Evolutionary conservation across 2,113 vertebrate species (phyloP), one percentile per base, ranked within the genome.

Genomic region (Cettia cetti): DNA sequence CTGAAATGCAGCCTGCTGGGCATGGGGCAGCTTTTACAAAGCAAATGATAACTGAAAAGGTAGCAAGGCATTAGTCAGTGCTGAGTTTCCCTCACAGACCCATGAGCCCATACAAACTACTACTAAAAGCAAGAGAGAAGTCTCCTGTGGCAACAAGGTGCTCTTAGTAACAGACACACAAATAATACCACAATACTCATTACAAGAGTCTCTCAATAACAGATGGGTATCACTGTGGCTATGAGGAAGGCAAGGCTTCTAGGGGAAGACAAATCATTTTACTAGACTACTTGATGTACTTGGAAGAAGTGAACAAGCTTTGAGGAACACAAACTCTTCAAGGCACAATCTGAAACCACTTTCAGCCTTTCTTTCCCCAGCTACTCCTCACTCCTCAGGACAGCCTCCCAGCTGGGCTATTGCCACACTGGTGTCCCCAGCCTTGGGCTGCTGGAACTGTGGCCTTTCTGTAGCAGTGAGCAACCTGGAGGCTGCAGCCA

Each of bases 401-500:
- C n/a, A 69, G 35, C 21, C 23, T 85, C 52, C 37, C 27, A 59
- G 17, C 39, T n/a, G 54, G 16, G 56, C 18, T 54, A 8, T 15
- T 24, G 50, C 30, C 65, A 82, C 2, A 1, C 11, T 8, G 0
- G 1, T 23, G 20, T 52, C 22, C 47, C 42, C 1, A 6, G 27
- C n/a, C 3, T 0, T 39, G 21, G 44, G 50, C 54, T n/a, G 39
- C 54, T 69, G 39, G 18, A 37, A 28, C 13, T 7, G 18, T 39
- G 28, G 65, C 35, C 7, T 47, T 74, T 49, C 39, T 22, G 22
- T 7, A 44, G 39, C 42, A 63, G 24, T 14, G 52, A 71, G 53
- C 37, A 57, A 24, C 42, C 28, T 4, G 14, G 49, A 28, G 37
- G 18, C 59, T 68, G 61, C 27, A 86, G 64, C 33, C 72, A 27